Evolutionary conservation across 2,888 invertebrate genomes (phyloP), one percentile per base, ranked within the genome.

Genomic region (Plagodis dolabraria): DNA sequence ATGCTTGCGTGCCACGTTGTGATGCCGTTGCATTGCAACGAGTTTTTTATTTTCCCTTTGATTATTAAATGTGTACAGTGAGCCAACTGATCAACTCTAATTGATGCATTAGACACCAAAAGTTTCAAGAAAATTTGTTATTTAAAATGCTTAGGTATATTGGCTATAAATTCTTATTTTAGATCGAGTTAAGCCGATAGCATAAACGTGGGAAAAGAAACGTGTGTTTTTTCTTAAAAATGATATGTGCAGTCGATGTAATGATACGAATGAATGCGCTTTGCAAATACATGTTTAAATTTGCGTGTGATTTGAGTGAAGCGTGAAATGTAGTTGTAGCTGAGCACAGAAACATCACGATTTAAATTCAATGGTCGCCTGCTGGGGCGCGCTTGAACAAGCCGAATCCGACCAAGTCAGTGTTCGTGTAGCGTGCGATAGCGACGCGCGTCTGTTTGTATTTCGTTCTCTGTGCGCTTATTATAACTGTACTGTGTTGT

Each of bases 301-400:
- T 83, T 84, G 81, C 78, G 77, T 88, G 80, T 80, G 82, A 84
- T 82, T 86, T 88, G 84, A 85, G 81, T 87, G 82, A 79, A 79
- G 87, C 87, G 85, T 85, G 83, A 86, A 88, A 87, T 85, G 80
- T 22, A 22, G 81, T 85, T 75, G 79, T 79, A 72, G 77, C 72
- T 75, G 78, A 79, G 77, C 71, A 76, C 70, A 72, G 76, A 79
- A 60, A 68, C 76, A 80, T 79, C 71, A 82, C 80, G 79, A 80
- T 83, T 83, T 74, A 78, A 78, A 81, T 82, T 79, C 77, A 76
- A 75, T 71, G 71, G 70, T 67, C 58, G 70, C 63, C 67, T 67
- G 69, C 61, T 58, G 11, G 38, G 34, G 43, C 69, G 65, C 62
- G 65, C 60, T 36, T 46, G 49, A 51, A 38, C 52, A 34, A 52